Evolutionary conservation across 2,113 vertebrate species (phyloP).

Genomic region (Nyctibius bracteatus): DNA sequence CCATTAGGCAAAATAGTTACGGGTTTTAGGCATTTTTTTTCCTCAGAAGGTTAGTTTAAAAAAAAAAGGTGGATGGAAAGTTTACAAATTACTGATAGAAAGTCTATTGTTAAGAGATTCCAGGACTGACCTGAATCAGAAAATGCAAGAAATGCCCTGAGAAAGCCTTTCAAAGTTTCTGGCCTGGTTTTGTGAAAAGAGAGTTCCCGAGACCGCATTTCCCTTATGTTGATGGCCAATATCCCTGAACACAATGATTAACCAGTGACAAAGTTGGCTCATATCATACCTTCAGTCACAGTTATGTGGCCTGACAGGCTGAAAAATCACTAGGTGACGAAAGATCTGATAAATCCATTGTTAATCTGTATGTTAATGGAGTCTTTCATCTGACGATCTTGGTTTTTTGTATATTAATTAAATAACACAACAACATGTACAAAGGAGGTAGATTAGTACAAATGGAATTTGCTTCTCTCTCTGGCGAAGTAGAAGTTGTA

Average conservation of each 20-base stretch:
- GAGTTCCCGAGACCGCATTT: background rate
- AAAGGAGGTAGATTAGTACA: background rate
- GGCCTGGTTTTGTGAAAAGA: background rate
- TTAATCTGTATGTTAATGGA: background rate
- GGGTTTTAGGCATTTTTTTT: background rate
- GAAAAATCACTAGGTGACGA: background rate
- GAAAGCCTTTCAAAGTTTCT: background rate
- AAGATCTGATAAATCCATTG: background rate
- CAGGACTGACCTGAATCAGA: background rate
- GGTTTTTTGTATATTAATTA: background rate
- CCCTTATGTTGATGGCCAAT: background rate
- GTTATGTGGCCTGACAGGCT: background rate
- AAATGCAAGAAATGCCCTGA: background rate
- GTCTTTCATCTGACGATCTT: background rate
- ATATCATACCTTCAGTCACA: background rate
- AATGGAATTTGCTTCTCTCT: background rate
- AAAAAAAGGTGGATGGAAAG: background rate
- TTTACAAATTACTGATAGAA: background rate
- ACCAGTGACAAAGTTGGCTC: background rate
- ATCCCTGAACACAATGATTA: background rate
- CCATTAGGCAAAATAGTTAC: rapidly evolving
- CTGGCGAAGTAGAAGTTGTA: background rate
- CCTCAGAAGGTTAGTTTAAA: background rate
- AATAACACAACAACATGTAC: background rate
- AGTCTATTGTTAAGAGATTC: background rate